phyloP scores from a whole-genome alignment of 2,888 invertebrate species.

The Xylota sylvarum region DNA sequence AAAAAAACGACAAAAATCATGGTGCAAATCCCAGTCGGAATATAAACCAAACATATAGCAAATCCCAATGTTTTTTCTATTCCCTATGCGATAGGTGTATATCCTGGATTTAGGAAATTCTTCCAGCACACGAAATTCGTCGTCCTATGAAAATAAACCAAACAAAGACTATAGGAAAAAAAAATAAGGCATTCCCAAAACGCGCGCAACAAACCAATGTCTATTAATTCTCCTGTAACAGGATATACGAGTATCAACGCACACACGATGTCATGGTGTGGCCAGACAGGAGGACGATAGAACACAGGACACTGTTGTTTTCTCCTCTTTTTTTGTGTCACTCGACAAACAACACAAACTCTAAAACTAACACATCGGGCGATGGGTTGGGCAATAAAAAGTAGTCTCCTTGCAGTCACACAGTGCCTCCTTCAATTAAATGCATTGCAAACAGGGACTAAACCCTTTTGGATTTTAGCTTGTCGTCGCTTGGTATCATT shows the following conservation, averaged over 20 bases:
- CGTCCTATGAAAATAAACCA: background rate
- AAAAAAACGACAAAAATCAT: conserved; percentile 15
- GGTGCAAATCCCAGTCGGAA: conserved; percentile 38
- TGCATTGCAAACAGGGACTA: conserved; percentile 13
- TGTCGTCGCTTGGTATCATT: conserved; percentile 34
- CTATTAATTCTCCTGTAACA: conserved; percentile 33
- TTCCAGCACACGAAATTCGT: background rate
- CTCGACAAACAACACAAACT: conserved; percentile 5
- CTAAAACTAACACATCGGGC: background rate
- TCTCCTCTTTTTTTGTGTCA: background rate
- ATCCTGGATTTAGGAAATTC: conserved; percentile 29
- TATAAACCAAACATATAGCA: conserved; percentile 12
- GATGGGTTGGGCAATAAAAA: background rate
- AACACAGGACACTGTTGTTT: background rate
- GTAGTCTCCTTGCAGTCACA: background rate
- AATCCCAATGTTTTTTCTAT: conserved; percentile 11
- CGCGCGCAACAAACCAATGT: conserved; percentile 28
- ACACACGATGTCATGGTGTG: conserved; percentile 34
- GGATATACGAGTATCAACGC: conserved; percentile 33
- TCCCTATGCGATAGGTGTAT: conserved; percentile 16
- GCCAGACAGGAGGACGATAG: conserved; percentile 10
- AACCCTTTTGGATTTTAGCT: conserved; percentile 16
- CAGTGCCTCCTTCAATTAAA: background rate
- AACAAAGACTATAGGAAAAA: background rate
- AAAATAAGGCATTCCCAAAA: conserved; percentile 1